Conservation (phyloP, 2,888 invertebrate genomes). For the Latrodectus elegans region DNA sequence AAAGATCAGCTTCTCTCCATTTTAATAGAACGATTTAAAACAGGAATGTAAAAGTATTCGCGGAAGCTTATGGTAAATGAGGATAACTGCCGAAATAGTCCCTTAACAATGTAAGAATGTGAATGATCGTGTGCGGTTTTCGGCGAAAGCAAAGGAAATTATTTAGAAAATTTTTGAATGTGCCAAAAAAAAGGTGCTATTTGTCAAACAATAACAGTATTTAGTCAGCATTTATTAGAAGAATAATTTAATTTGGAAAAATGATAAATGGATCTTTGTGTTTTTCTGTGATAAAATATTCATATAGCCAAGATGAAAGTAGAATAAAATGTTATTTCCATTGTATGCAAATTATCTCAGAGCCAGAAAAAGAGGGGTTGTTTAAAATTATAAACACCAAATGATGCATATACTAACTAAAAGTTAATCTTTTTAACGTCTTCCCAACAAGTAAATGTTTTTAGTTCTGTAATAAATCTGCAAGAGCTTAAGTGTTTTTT, state of each 20-base stretch:
- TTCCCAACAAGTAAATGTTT: no score
- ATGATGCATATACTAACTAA: no score
- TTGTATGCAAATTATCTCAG: no score
- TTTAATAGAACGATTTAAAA: no score
- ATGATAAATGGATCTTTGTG: not conserved
- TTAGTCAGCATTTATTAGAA: not conserved
- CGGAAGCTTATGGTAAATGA: not conserved
- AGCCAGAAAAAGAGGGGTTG: no score
- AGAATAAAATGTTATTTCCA: no score
- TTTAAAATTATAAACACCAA: no score
- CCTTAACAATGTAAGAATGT: not conserved
- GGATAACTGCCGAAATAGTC: not conserved
- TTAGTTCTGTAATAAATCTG: no score
- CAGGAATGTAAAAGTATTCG: slow-evolving; percentile 9
- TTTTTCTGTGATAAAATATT: not conserved
- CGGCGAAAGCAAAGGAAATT: not conserved
- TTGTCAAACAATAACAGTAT: not conserved
- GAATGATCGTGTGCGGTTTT: not conserved
- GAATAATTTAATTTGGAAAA: not conserved
- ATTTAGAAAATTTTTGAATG: not conserved
- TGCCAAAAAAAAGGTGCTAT: not conserved
- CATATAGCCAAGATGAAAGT: no score
- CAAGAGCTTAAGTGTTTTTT: no score
- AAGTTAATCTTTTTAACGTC: no score
- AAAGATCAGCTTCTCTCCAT: no score